A percentile compares a stretch with the other conserved stretches of the same genome.
These are phyloP conservation scores for Ceratosolen solmsi DNA, from an alignment of 1,140 invertebrate species.

Conservation along the genomic window DNA sequence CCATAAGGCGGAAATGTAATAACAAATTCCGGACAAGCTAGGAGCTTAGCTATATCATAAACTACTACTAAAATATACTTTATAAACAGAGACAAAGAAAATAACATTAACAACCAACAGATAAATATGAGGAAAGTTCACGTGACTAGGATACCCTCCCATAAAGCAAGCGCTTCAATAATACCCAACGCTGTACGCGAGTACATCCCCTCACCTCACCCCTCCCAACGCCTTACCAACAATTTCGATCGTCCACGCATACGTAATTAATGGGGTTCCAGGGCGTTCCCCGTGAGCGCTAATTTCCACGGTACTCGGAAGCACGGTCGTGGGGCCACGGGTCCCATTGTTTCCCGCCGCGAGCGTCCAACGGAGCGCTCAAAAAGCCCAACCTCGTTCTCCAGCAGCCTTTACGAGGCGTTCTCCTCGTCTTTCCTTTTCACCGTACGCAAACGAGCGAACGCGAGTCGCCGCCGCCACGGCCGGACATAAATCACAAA, in stretches of 20 bases:
- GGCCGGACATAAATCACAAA: constrained; percentile 50
- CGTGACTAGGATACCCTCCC: too few relatives aligned
- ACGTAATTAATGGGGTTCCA: neutral
- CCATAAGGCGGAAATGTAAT: too few relatives aligned
- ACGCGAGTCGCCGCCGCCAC: constrained; percentile 3
- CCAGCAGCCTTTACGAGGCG: constrained; percentile 11
- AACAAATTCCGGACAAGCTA: too few relatives aligned
- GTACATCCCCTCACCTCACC: too few relatives aligned
- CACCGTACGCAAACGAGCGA: constrained; percentile 24
- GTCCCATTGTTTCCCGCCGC: constrained; percentile 4
- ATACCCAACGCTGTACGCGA: too few relatives aligned
- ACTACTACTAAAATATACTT: too few relatives aligned
- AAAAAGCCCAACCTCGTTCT: neutral
- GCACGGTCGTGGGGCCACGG: neutral
- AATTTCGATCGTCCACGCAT: neutral
- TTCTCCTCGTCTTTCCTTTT: constrained; percentile 34
- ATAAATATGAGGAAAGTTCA: too few relatives aligned
- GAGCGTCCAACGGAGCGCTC: neutral
- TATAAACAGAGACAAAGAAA: too few relatives aligned
- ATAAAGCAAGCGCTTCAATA: too few relatives aligned
- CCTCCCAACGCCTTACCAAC: neutral
- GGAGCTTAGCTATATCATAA: too few relatives aligned
- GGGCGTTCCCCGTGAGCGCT: neutral
- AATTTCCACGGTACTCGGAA: neutral
- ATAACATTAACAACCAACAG: too few relatives aligned